phyloP scores from a whole-genome alignment of 1,140 invertebrate species.

The Oreohelix idahoensis region DNA sequence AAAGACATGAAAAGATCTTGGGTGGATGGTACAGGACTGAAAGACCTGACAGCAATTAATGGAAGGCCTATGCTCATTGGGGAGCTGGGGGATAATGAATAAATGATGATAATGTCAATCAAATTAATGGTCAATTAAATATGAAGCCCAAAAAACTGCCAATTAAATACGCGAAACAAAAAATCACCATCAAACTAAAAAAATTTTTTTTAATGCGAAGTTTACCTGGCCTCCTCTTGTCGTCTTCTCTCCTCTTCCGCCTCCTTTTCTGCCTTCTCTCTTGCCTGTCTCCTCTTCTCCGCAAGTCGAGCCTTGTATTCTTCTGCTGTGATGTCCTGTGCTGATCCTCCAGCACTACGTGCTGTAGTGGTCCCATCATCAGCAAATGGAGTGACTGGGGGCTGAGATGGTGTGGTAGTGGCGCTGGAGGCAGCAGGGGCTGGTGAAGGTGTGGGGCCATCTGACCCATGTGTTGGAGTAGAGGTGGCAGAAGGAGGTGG shows the following conservation, averaged over 20 bases:
- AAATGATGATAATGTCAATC: too few species aligned
- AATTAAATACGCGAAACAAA: too few species aligned
- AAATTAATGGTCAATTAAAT: too few species aligned
- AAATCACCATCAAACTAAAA: too few species aligned
- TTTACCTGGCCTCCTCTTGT: slow-evolving; percentile 60
- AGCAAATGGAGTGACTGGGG: background rate
- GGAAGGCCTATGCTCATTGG: too few species aligned
- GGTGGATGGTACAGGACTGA: too few species aligned
- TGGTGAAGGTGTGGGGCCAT: slow-evolving; percentile 33
- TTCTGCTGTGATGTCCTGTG: slow-evolving; percentile 54
- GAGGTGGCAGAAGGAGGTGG: slow-evolving; percentile 37
- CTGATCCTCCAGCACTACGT: background rate
- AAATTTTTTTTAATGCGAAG: background rate
- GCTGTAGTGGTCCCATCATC: slow-evolving; percentile 19
- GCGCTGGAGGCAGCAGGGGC: slow-evolving; percentile 14
- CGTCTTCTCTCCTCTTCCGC: slow-evolving; percentile 66
- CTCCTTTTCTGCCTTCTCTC: slow-evolving; percentile 69
- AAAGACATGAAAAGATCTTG: too few species aligned
- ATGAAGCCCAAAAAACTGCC: too few species aligned
- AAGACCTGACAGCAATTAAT: too few species aligned
- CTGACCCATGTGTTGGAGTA: slow-evolving; percentile 31
- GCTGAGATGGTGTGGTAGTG: slow-evolving; percentile 30
- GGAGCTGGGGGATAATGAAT: too few species aligned
- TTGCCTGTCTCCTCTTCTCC: slow-evolving; percentile 66
- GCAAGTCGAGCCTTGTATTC: slow-evolving; percentile 70